Conservation (phyloP, 2,888 invertebrate genomes). For the Macrosoma leucophasiata region DNA sequence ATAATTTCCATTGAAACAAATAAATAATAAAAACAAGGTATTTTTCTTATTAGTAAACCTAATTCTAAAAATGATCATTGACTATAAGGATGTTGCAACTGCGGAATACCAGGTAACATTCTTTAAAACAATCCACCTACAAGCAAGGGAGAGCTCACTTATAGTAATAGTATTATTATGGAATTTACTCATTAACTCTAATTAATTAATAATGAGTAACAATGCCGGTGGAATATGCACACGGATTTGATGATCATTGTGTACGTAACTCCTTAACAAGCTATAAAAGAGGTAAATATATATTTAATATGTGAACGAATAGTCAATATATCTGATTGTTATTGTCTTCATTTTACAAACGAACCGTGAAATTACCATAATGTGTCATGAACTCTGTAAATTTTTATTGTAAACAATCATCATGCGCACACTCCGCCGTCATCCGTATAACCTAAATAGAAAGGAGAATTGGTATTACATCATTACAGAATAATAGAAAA, state of each 20-base stretch:
- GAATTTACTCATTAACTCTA: constrained; percentile 70
- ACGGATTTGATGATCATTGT: constrained; percentile 15
- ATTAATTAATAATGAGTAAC: constrained; percentile 65
- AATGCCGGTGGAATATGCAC: constrained; percentile 46
- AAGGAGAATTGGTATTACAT: constrained; percentile 53
- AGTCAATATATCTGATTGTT: constrained; percentile 7
- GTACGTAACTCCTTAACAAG: too few species aligned
- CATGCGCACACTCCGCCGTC: constrained; percentile 44
- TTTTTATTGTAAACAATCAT: constrained; percentile 5
- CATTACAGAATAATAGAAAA: constrained; percentile 57
- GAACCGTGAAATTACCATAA: too few species aligned
- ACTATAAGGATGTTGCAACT: constrained; percentile 65
- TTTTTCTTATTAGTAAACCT: constrained; percentile 66
- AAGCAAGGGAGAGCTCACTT: constrained; percentile 71
- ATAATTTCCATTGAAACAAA: constrained; percentile 73
- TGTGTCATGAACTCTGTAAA: too few species aligned
- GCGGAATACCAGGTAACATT: constrained; percentile 67
- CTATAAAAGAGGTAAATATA: constrained; percentile 3
- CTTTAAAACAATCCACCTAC: constrained; percentile 63
- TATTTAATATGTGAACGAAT: constrained; percentile 9
- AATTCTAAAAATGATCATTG: constrained; percentile 68
- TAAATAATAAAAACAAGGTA: constrained; percentile 75
- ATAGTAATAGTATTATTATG: constrained; percentile 66
- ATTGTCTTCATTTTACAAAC: too few species aligned
- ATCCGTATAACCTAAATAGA: constrained; percentile 60